Conservation (phyloP, 2,113 vertebrate genomes). For the Oceanites oceanicus region DNA sequence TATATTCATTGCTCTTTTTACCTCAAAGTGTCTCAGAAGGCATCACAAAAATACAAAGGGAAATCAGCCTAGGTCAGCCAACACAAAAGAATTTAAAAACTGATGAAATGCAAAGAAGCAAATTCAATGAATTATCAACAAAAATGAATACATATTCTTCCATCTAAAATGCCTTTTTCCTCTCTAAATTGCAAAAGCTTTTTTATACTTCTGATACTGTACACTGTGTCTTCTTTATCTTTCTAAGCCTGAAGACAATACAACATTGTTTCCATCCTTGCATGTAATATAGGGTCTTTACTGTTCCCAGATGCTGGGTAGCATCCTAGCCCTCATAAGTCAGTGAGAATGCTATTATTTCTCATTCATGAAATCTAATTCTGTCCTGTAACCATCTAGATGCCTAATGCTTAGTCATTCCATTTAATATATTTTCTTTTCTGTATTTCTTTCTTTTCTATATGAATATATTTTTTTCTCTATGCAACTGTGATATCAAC, state of each 20-base stretch:
- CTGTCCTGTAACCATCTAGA: background rate
- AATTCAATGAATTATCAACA: background rate
- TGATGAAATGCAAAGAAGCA: background rate
- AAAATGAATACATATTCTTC: background rate
- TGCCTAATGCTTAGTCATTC: background rate
- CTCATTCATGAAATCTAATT: background rate
- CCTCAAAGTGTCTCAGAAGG: background rate
- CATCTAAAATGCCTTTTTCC: background rate
- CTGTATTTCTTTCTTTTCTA: background rate
- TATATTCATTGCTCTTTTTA: background rate
- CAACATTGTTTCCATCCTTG: background rate
- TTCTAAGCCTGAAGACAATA: background rate
- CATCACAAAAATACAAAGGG: background rate
- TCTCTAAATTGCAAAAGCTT: background rate
- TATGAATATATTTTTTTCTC: background rate
- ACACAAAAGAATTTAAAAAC: background rate
- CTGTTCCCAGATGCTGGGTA: background rate
- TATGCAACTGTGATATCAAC: background rate
- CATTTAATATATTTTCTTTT: background rate
- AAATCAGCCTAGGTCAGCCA: background rate
- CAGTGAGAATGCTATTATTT: background rate
- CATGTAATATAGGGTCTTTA: background rate
- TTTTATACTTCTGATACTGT: background rate
- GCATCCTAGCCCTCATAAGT: accelerated
- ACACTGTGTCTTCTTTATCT: background rate